A percentile compares a stretch with the other conserved stretches of the same genome.
These are phyloP conservation scores for Thamnophis elegans DNA, from an alignment of 2,797 vertebrate species.

Conservation along the genomic window DNA sequence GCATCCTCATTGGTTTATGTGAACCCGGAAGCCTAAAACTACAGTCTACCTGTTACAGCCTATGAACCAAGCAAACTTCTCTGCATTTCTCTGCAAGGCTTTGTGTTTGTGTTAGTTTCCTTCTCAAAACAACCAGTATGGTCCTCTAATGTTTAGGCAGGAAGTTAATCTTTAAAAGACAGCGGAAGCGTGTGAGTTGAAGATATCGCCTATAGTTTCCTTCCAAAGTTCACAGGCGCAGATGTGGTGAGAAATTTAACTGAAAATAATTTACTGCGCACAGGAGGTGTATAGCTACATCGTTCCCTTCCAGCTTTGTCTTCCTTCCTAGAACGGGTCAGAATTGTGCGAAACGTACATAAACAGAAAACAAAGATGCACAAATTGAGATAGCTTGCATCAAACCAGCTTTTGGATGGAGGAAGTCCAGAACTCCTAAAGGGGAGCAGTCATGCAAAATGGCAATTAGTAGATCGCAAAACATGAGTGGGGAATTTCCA, in stretches of 20 bases:
- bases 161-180: neutral
- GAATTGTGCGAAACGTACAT: neutral
- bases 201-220: neutral
- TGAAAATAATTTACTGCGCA: neutral
- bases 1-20: too few species aligned
- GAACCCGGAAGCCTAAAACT: neutral
- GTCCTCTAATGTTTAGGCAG: neutral
- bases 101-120: neutral
- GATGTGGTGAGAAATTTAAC: neutral
- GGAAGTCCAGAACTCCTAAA: neutral
- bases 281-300: neutral
- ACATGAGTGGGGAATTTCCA: neutral
- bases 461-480: neutral
- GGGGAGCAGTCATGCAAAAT: neutral
- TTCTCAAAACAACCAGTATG: neutral
- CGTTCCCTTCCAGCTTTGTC: too few species aligned
- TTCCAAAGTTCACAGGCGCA: neutral
- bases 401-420: neutral
- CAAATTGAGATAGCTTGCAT: neutral
- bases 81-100: neutral
- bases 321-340: too few species aligned
- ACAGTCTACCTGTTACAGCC: neutral
- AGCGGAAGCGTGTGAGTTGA: neutral
- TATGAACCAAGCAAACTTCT: neutral
- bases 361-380: neutral